Evolutionary conservation across 1,140 invertebrate species (phyloP), one percentile per base, ranked within the genome.

Genomic region (Heliconius eleuchia): DNA sequence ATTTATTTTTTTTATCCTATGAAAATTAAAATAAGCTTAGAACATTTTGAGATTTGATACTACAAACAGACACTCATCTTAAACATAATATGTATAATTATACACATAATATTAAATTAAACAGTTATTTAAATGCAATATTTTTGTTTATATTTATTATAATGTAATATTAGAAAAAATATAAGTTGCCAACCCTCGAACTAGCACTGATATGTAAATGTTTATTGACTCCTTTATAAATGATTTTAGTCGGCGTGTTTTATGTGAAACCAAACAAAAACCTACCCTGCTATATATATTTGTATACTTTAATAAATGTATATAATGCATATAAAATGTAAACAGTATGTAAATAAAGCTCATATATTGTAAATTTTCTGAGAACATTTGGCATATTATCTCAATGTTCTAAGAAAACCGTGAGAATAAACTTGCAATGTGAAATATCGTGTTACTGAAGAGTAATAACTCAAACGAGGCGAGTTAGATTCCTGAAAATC

Each of bases 171-270:
- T 19, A n/a, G 7, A 39, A 42, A 72, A 39, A 42, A 3, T 70
- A 27, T 18, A 46, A 37, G 30, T 71, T 57, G 79, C 3, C 73
- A 82, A 71, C 77, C 77, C 78, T 81, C 4, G n/a, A 72, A 9
- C 71, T 74, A 73, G 74, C 74, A 74, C 42, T 42, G 80, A 86
- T 83, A 89, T 91, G 86, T 87, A 34, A 34, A 34, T 34, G 34
- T 34, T 34, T 34, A 34, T 1, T 30, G 30, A 30, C 30, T 1
- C 30, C 30, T 2, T 30, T 30, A 30, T 30, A 30, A 30, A 30
- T 30, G 30, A 30, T 30, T 30, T 30, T 30, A 30, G 1, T 2
- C 30, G 30, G 30, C 30, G 30, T 30, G 30, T 30, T 30, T 30
- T 30, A 2, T 30, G 2, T 30, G 30, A 30, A 30, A 1, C 1